Evolutionary conservation across 2,797 vertebrate genomes (phyloP).

Genomic region (Prionace glauca): DNA sequence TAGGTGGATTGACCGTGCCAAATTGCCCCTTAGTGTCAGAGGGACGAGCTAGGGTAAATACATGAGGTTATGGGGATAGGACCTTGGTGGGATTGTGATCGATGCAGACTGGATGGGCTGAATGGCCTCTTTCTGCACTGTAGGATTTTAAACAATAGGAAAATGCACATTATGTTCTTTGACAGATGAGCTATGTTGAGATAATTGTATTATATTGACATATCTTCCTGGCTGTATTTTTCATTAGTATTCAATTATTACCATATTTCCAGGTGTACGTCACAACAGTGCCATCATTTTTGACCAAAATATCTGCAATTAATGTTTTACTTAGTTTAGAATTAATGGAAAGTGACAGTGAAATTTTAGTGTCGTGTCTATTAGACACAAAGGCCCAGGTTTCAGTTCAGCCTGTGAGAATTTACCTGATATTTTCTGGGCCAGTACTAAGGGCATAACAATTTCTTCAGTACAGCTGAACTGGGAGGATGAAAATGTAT

Average conservation of each 20-base stretch:
- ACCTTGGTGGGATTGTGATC: too few relatives aligned
- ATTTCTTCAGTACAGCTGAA: neutral
- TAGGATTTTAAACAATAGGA: neutral
- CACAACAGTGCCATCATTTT: neutral
- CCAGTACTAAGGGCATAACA: neutral
- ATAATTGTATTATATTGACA: conserved; percentile 24
- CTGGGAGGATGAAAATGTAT: neutral
- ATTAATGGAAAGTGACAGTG: neutral
- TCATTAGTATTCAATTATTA: conserved; percentile 7
- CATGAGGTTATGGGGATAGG: too few relatives aligned
- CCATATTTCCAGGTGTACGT: neutral
- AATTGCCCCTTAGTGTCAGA: too few relatives aligned
- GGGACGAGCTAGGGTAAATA: too few relatives aligned
- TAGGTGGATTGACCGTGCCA: too few relatives aligned
- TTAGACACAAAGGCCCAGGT: neutral
- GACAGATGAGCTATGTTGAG: neutral
- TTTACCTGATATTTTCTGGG: neutral
- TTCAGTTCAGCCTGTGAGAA: neutral
- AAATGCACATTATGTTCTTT: neutral
- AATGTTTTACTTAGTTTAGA: neutral
- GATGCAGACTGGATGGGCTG: too few relatives aligned
- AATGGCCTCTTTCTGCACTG: too few relatives aligned
- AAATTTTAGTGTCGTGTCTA: neutral
- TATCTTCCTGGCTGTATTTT: neutral
- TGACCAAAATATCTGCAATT: neutral